phyloP scores from a whole-genome alignment of 2,888 invertebrate genomes.

The Herminia tarsipennalis region DNA sequence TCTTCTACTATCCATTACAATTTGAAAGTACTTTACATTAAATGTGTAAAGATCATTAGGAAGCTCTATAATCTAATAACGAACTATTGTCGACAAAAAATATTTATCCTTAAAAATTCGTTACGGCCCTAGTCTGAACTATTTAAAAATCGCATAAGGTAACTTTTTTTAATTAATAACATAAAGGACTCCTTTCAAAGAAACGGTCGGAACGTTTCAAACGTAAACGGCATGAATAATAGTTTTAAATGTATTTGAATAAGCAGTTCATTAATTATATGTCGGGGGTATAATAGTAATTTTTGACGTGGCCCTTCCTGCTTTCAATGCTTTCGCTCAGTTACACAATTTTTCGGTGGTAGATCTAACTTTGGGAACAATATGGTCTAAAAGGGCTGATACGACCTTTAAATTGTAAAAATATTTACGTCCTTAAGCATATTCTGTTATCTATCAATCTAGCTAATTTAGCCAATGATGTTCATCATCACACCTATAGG shows the following conservation, averaged over 20 bases:
- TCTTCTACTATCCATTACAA: slow-evolving; percentile 20
- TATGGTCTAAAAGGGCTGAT: slow-evolving; percentile 24
- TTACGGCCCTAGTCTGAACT: slow-evolving; percentile 50
- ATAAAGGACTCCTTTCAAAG: slow-evolving; percentile 74
- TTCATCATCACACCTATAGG: too few relatives aligned
- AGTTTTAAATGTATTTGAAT: slow-evolving; percentile 86
- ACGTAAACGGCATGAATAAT: slow-evolving; percentile 85
- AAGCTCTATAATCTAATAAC: slow-evolving; percentile 36
- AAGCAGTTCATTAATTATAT: slow-evolving; percentile 84
- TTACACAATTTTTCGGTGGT: slow-evolving; percentile 75
- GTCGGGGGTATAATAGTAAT: slow-evolving; percentile 79
- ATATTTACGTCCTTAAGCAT: too few relatives aligned
- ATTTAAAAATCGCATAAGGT: slow-evolving; percentile 73
- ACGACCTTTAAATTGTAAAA: too few relatives aligned
- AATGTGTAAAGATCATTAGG: slow-evolving; percentile 38
- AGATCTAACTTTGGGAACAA: slow-evolving; percentile 47
- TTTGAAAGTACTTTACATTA: slow-evolving; percentile 33
- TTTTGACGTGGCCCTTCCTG: slow-evolving; percentile 85
- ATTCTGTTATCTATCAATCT: too few relatives aligned
- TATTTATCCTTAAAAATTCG: slow-evolving; percentile 67
- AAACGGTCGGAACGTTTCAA: slow-evolving; percentile 80
- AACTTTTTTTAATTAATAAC: slow-evolving; percentile 77
- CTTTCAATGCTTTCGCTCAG: slow-evolving; percentile 73
- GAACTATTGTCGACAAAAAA: slow-evolving; percentile 54
- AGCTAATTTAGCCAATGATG: too few relatives aligned